Evolutionary conservation across 1,140 invertebrate genomes (phyloP).

Genomic region (Pseudomyrmex flavicornis): DNA sequence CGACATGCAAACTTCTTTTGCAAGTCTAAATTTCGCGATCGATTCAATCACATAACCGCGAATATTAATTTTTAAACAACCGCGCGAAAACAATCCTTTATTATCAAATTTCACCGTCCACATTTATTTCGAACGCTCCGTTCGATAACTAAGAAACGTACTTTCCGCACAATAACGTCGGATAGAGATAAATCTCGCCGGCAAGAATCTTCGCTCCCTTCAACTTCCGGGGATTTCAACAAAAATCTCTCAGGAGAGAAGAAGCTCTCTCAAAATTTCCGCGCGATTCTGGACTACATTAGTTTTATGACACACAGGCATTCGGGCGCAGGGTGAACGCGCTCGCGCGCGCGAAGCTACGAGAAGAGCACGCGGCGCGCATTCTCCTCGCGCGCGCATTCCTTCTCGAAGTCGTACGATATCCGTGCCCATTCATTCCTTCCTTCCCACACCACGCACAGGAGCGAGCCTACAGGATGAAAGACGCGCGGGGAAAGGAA

Average conservation of each 20-base stretch:
- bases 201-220: not conserved
- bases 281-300: conserved; percentile 21
- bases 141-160: not conserved
- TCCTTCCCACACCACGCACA: conserved; percentile 36
- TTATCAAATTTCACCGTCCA: not conserved
- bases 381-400: conserved; percentile 18
- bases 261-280: conserved; percentile 26
- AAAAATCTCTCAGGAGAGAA: conserved; percentile 1
- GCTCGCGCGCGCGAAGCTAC: not conserved
- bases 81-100: too few relatives aligned
- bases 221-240: conserved; percentile 5
- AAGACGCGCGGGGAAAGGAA: conserved; percentile 15
- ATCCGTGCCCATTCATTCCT: conserved; percentile 58
- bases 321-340: not conserved
- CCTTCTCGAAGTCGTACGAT: conserved; percentile 43
- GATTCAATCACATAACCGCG: not conserved
- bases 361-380: conserved; percentile 4
- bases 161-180: not conserved
- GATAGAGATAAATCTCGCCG: conserved; percentile 10
- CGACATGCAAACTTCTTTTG: not conserved
- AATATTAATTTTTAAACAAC: too few relatives aligned
- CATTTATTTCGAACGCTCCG: not conserved
- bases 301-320: conserved; percentile 12
- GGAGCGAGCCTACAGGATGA: conserved; percentile 20
- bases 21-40: not conserved